phyloP scores from a whole-genome alignment of 2,797 vertebrate genomes.

The Amphiprion clarkii region DNA sequence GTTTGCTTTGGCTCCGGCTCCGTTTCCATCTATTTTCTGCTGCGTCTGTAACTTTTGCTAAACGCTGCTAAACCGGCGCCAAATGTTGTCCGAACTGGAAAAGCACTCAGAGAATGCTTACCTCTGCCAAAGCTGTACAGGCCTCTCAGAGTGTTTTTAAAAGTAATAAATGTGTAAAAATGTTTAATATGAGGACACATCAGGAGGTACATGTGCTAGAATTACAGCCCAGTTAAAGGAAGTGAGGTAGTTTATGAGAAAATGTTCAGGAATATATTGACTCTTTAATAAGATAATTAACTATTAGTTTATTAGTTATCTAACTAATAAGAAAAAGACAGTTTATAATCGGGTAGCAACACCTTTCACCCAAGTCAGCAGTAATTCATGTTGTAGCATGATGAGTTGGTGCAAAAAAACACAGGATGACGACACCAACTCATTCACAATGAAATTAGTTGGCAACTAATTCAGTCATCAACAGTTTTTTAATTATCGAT shows the following conservation, averaged over 20 bases:
- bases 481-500: too few species aligned
- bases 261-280: not conserved
- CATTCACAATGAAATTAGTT: too few species aligned
- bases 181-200: not conserved
- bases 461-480: too few species aligned
- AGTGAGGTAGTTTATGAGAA: not conserved
- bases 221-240: not conserved
- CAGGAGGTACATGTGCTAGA: not conserved
- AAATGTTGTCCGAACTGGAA: constrained; percentile 23
- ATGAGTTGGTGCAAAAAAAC: too few species aligned
- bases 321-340: too few species aligned
- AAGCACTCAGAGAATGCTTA: constrained; percentile 2
- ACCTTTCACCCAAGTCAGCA: too few species aligned
- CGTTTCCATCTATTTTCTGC: constrained; percentile 39
- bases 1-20: constrained; percentile 29
- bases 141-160: constrained; percentile 2
- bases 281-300: too few species aligned
- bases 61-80: constrained; percentile 20
- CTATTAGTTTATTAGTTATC: too few species aligned
- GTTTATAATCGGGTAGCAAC: too few species aligned
- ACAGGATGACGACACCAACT: too few species aligned
- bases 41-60: constrained; percentile 41
- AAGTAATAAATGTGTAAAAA: not conserved
- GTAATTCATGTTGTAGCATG: too few species aligned
- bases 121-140: constrained; percentile 7